Evolutionary conservation across 2,797 vertebrate genomes (phyloP), one percentile per base, ranked within the genome.

Genomic region (Pteropus rufus): DNA sequence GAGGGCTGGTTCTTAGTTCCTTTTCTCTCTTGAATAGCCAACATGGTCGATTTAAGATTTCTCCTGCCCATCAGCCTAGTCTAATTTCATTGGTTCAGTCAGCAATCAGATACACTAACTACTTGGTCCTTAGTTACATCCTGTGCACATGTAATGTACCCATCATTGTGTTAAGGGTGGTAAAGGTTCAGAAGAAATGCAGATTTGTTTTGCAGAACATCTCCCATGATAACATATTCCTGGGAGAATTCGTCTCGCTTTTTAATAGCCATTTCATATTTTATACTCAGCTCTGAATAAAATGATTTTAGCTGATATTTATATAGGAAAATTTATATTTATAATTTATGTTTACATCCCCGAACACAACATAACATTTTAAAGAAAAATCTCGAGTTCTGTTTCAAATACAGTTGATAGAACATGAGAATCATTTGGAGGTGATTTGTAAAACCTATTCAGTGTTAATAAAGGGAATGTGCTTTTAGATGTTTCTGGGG

Each of bases 241-340:
- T 46, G 49, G 73, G 44, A 80, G 79, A 75, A 75, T n/a, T 39
- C 2, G 19, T 76, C 69, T 72, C 70, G 44, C 26, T 14, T 85
- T 91, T 52, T 58, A 91, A 76, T 91, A 64, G 60, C 41, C 36
- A 29, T 36, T 89, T 77, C 41, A 46, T 73, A 67, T 93, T 91
- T 83, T 80, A 70, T 41, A 34, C 5, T 54, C 31, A 54, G 72
- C 67, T 94, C 60, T 34, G 56, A 87, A 19, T 77, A 87, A 79
- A 69, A 75, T 92, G 18, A 84, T 90, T 88, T 96, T 82, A 69
- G 16, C 54, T 80, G 79, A 81, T 85, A 58, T 64, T 93, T 81
- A 41, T 76, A 12, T 44, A 81, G 49, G 58, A 94, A 91, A 83
- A 62, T 29, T 29, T 60, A 1, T 60, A 29, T 60, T 60, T 60